phyloP scores from a whole-genome alignment of 2,797 vertebrate genomes.

The Hydrolagus colliei region DNA sequence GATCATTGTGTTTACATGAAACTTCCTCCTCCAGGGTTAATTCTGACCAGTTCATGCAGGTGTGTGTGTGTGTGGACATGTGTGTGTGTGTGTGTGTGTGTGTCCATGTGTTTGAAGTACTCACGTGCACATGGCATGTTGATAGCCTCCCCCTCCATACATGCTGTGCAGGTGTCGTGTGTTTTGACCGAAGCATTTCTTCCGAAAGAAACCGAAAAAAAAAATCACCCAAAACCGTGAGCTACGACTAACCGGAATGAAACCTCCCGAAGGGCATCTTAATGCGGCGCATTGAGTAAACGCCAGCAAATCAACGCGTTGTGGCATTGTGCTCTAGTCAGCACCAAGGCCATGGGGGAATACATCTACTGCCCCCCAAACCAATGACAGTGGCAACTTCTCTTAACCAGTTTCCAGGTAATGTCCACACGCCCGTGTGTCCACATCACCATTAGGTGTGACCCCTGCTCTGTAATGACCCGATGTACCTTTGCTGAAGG shows the following conservation, averaged over 20 bases:
- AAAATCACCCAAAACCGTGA: slow-evolving; percentile 25
- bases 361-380: too few relatives aligned
- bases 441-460: slow-evolving; percentile 38
- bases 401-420: slow-evolving; percentile 36
- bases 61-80: slow-evolving; percentile 46
- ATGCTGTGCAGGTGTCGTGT: slow-evolving; percentile 50
- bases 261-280: neutral
- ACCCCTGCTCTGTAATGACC: too few relatives aligned
- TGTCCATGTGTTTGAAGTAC: slow-evolving; percentile 52
- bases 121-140: slow-evolving; percentile 51
- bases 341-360: neutral
- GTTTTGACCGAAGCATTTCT: slow-evolving; percentile 35
- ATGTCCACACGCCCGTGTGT: slow-evolving; percentile 36
- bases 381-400: neutral
- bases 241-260: slow-evolving; percentile 15
- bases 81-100: slow-evolving; percentile 32
- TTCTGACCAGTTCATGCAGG: slow-evolving; percentile 84
- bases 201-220: neutral
- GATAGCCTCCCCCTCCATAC: slow-evolving; percentile 43
- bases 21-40: slow-evolving; percentile 58
- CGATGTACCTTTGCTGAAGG: too few relatives aligned
- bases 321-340: neutral
- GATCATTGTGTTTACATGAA: slow-evolving; percentile 41
- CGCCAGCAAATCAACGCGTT: neutral
- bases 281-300: slow-evolving; percentile 22